phyloP scores from a whole-genome alignment of 1,140 invertebrate genomes.

The Triops cancriformis region DNA sequence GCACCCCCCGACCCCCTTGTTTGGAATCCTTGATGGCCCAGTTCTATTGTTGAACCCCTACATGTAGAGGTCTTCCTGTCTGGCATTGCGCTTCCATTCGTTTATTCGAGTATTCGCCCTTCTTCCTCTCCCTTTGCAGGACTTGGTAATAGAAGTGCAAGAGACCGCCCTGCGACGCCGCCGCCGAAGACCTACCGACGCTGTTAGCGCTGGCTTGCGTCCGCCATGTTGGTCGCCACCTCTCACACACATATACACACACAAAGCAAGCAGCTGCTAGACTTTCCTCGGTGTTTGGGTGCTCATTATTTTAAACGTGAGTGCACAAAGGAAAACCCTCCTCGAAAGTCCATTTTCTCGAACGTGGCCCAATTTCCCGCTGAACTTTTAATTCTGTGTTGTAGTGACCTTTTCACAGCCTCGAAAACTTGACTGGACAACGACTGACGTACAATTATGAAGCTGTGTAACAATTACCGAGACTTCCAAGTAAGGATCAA shows the following conservation, averaged over 20 bases:
- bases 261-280: slow-evolving; percentile 1
- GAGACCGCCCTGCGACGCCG: not conserved
- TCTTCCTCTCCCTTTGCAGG: not conserved
- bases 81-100: not conserved
- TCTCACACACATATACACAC: not conserved
- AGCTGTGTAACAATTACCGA: no score
- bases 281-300: not conserved
- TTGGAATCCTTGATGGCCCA: slow-evolving; percentile 4
- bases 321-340: not conserved
- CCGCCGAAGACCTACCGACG: slow-evolving; percentile 11
- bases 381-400: not conserved
- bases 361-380: not conserved
- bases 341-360: not conserved
- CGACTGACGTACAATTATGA: no score
- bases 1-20: not conserved
- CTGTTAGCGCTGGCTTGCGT: slow-evolving; percentile 4
- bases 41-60: slow-evolving; percentile 4
- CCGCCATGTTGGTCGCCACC: slow-evolving; percentile 11
- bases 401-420: not conserved
- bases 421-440: no score
- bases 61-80: not conserved
- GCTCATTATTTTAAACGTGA: not conserved
- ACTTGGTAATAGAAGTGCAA: not conserved
- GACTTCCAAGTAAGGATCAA: no score
- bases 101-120: not conserved